These are phyloP conservation scores for Tylochromis polylepis DNA, from an alignment of 2,113 vertebrate species.

Conservation along the genomic window DNA sequence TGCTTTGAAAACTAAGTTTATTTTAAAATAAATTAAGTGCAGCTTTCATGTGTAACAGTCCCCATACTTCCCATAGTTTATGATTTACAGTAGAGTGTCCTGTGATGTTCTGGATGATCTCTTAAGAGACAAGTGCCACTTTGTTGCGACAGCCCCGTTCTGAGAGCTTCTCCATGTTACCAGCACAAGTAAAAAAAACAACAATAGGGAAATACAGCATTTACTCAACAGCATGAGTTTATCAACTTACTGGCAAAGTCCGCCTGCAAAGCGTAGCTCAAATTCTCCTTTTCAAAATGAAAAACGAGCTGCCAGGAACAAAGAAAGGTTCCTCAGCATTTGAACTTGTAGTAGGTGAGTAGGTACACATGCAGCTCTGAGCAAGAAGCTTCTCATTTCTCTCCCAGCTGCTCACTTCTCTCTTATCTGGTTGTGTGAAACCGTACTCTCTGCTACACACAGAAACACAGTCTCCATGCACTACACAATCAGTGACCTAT, in stretches of 20 bases:
- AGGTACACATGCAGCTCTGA: background rate
- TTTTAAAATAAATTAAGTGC: background rate
- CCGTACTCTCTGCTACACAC: background rate
- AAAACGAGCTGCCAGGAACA: background rate
- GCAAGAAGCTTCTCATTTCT: background rate
- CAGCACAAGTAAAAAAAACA: background rate
- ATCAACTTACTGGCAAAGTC: background rate
- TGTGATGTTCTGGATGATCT: background rate
- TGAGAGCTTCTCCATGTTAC: background rate
- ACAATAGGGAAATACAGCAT: background rate
- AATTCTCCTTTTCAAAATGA: background rate
- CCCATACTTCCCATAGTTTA: background rate
- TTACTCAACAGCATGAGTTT: background rate
- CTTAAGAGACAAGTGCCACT: background rate
- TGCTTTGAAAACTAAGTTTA: background rate
- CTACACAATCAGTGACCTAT: background rate
- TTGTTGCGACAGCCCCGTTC: background rate
- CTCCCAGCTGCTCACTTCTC: background rate
- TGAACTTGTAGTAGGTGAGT: background rate
- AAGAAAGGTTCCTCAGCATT: background rate
- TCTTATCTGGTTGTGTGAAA: background rate
- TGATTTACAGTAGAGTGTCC: background rate
- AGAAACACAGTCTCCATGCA: background rate
- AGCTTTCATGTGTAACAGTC: background rate
- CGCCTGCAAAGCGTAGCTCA: background rate